Base-by-base conservation (phyloP, 92 coral and sea anemone species). In the Parazoanthus swiftii region DNA sequence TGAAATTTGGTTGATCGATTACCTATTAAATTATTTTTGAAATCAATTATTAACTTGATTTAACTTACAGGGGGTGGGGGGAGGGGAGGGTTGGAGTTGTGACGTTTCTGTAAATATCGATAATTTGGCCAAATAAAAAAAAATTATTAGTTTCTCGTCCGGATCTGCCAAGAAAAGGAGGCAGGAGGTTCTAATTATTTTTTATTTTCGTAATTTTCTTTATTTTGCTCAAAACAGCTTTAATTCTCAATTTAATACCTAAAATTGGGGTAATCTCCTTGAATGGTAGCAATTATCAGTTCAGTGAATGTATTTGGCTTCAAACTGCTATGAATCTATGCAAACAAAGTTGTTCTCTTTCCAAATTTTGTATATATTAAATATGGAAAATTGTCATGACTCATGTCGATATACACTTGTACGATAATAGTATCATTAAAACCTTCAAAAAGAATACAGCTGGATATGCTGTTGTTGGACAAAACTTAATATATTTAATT, bases 271-370 rank as follows among this genome's bases (percentile, higher is more conserved):
- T 77, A 15, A 50, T 42, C 81, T 77, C 81, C 81, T 77, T 77
- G 65, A 77, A 77, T 44, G 38, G 21, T 46, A 21, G 81, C 81
- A 51, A 10, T 21, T 51, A 50, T 51, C 70, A 79, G 70, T 79
- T 79, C 82, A 79, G 82, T 77, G 81, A 44, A 77, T 77, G 81
- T 77, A 77, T 77, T 77, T 77, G 81, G 77, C 81, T 77, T 75
- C 44, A 75, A 75, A 75, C 79, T 75, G 8, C 79, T 75, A 33
- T 75, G 79, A 75, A 75, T 75, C 73, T 67, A 67, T 67, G 73
- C 73, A 67, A 67, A 67, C 73, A n/a, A n/a, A n/a, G n/a, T n/a
- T n/a, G n/a, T n/a, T n/a, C n/a, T n/a, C n/a, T n/a, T n/a, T n/a
- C n/a, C 73, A 23, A 67, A 23, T 67, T 67, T 67, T 67, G 73